Base-by-base conservation (phyloP, 2,113 vertebrate genomes). In the Haplochromis vanheusdeni region DNA sequence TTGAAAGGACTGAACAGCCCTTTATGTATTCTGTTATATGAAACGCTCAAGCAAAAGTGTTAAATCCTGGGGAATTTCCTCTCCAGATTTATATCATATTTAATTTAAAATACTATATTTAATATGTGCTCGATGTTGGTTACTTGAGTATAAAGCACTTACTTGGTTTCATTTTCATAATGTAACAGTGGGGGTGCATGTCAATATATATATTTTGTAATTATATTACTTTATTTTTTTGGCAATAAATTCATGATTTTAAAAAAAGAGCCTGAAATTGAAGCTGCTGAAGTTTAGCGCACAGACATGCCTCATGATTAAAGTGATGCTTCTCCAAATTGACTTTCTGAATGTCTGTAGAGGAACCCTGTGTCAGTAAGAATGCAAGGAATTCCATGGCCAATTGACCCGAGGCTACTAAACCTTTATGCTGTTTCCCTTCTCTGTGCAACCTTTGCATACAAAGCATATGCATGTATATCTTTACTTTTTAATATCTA, bases 371-470 rank as follows among this genome's bases (percentile, higher is more conserved):
- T 75, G 58, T 54, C 80, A 17, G 82, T 58, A 17, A 52, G 86
- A 90, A 91, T 92, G 60, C 31, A 16, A 84, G 35, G 85, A 94
- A 94, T 93, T 75, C 73, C 17, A 33, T 19, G 7, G 88, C 68
- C 90, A 87, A 90, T 89, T 89, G 87, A 92, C 68, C 56, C 23
- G 55, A 84, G 54, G 56, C 87, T 86, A 54, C 56, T 73, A 31
- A 37, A 75, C 68, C 33, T 54, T 51, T 4, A 80, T 79, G 65
- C 60, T 73, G 47, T 83, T 80, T 89, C 82, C 49, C 13, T 37
- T 49, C 49, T 54, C 23, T 81, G 23, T 73, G 55, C 52, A 33
- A 77, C 45, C 73, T 77, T 33, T 77, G 42, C 45, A 77, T 49
- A 77, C 1, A 51, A 19, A 51, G 26, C 6, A 77, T 33, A 51